A percentile compares a stretch with the other conserved stretches of the same genome.
These are phyloP conservation scores for Cynocephalus volans DNA, from an alignment of 2,113 vertebrate genomes.

Conservation along the genomic window DNA sequence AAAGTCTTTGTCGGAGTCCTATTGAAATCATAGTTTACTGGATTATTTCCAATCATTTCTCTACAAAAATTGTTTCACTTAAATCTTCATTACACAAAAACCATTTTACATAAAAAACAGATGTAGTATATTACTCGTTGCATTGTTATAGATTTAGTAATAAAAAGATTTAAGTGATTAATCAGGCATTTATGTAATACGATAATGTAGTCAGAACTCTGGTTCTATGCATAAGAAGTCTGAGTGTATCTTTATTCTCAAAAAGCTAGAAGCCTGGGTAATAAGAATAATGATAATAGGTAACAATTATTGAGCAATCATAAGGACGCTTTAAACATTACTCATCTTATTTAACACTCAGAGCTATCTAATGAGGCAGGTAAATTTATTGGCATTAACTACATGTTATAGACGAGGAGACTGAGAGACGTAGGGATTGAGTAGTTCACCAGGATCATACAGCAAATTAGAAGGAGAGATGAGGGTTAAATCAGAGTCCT, in stretches of 20 bases:
- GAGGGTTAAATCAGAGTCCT: background rate
- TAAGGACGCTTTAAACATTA: background rate
- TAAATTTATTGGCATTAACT: background rate
- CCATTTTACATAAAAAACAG: background rate
- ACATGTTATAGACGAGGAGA: background rate
- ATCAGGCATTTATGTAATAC: background rate
- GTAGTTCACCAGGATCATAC: background rate
- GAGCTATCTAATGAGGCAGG: background rate
- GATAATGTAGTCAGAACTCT: background rate
- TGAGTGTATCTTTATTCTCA: background rate
- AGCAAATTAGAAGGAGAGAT: background rate
- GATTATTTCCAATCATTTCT: conserved; percentile 17
- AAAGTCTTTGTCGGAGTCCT: background rate
- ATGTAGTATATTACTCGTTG: background rate
- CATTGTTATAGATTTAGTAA: background rate
- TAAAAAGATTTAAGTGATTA: background rate
- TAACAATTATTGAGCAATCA: background rate
- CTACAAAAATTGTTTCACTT: background rate
- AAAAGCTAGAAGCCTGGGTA: background rate
- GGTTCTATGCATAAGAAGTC: background rate
- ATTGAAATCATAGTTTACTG: background rate
- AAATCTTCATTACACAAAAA: background rate
- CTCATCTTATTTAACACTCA: background rate
- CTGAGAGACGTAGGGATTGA: background rate
- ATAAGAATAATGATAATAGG: background rate